Evolutionary conservation across 2,888 invertebrate genomes (phyloP).

Genomic region (Allolobophora icterica): DNA sequence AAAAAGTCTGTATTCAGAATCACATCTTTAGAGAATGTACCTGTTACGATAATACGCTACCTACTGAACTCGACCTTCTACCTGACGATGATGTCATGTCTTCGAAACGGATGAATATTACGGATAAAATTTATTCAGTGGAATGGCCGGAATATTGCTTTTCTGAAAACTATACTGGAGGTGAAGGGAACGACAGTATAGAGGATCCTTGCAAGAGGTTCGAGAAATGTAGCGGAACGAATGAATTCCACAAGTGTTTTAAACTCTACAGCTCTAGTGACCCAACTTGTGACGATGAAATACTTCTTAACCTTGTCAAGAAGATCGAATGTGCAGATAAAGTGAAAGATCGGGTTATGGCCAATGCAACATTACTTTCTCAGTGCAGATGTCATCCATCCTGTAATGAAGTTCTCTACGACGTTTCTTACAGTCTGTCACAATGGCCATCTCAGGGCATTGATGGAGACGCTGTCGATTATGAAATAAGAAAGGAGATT

Average conservation of each 20-base stretch:
- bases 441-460: constrained; percentile 4
- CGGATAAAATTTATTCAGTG: neutral
- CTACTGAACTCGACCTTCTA: neutral
- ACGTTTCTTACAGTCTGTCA: constrained; percentile 4
- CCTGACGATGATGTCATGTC: neutral
- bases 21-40: neutral
- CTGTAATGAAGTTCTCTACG: neutral
- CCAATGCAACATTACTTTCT: neutral
- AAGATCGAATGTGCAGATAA: neutral
- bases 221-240: constrained; percentile 23
- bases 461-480: neutral
- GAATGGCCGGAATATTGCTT: neutral
- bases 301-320: neutral
- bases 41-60: neutral
- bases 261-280: neutral
- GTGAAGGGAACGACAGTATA: neutral
- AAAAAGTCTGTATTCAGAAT: constrained; percentile 19
- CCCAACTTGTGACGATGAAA: neutral
- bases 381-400: constrained; percentile 13
- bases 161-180: neutral
- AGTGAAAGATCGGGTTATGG: neutral
- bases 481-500: neutral
- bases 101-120: neutral
- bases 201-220: neutral
- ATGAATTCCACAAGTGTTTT: neutral